Conservation (phyloP, 1,140 invertebrate species). For the Drosophila nasuta region DNA sequence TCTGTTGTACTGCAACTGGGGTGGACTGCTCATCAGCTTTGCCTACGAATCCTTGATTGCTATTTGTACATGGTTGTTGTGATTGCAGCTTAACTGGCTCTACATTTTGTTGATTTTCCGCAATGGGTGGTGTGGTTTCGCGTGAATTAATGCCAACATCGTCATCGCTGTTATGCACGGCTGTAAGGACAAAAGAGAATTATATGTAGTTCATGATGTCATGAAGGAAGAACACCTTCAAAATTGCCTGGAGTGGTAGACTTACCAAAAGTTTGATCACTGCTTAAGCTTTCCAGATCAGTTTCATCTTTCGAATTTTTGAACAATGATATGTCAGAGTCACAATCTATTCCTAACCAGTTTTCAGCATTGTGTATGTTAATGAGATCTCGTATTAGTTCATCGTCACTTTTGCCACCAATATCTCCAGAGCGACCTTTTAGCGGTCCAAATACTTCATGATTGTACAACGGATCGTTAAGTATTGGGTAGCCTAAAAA, state of each 20-base stretch:
- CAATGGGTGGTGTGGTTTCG: slow-evolving; percentile 87
- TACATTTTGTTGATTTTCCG: slow-evolving; percentile 85
- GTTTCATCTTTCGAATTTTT: slow-evolving; percentile 88
- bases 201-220: not conserved
- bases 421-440: slow-evolving; percentile 97
- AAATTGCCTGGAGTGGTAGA: not conserved
- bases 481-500: slow-evolving; percentile 91
- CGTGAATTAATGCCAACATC: slow-evolving; percentile 87
- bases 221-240: slow-evolving; percentile 71
- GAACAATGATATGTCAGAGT: slow-evolving; percentile 92
- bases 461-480: slow-evolving; percentile 98
- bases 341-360: slow-evolving; percentile 96
- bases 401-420: slow-evolving; percentile 95
- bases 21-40: slow-evolving; percentile 16
- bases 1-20: not conserved
- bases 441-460: slow-evolving; percentile 94
- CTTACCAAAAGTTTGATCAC: slow-evolving; percentile 70
- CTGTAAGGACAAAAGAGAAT: slow-evolving; percentile 40
- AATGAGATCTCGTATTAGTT: slow-evolving; percentile 95
- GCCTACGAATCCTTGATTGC: slow-evolving; percentile 2
- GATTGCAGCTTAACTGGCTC: slow-evolving; percentile 27
- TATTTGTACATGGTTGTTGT: slow-evolving; percentile 31
- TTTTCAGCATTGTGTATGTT: slow-evolving; percentile 97
- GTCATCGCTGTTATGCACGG: slow-evolving; percentile 77
- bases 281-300: slow-evolving; percentile 81